Evolutionary conservation across 2,888 invertebrate species (phyloP), one percentile per base, ranked within the genome.

Genomic region (Lithophane leautieri): DNA sequence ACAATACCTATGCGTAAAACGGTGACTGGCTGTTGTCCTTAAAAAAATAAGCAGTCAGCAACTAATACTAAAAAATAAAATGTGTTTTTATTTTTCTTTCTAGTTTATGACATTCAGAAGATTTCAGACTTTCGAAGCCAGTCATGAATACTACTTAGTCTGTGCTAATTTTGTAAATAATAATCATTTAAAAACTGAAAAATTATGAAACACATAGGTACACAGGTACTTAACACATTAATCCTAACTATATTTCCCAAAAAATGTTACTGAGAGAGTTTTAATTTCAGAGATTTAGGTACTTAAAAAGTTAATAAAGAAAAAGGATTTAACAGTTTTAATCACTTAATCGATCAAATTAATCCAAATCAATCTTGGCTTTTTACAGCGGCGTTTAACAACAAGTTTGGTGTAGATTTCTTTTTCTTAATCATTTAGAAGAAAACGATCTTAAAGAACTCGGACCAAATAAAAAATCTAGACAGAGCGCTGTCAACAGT

Each of bases 291-390:
- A 25, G 9, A 34, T 70, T 50, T 44, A n/a, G n/a, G n/a, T n/a
- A 14, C 16, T 8, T 16, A 7, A 25, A 44, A 47, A 19, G 7
- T n/a, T 75, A 61, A 40, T 44, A 22, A 40, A 16, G n/a, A 47
- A 73, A 79, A 52, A 79, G 19, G 1, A 14, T 54, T 70, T 28
- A 40, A n/a, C 9, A n/a, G 9, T 14, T 76, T 22, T 40, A 16
- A 52, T 66, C 16, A 52, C 19, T 76, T 25, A 58, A 52, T 61
- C 16, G 6, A 71, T 44, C 12, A 60, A 60, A 79, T 9, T 11
- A 61, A 42, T 71, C 44, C 2, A 52, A 58, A 28, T n/a, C n/a
- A n/a, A 25, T 50, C 14, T 14, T 16, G 3, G 16, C 16, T 19
- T 47, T 78, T 44, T n/a, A 50, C 12, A 40, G 12, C 22, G 25